A percentile compares a stretch with the other conserved stretches of the same genome.
Conservation (phyloP, 2,797 vertebrate species). For the Crenuchus spilurus region DNA sequence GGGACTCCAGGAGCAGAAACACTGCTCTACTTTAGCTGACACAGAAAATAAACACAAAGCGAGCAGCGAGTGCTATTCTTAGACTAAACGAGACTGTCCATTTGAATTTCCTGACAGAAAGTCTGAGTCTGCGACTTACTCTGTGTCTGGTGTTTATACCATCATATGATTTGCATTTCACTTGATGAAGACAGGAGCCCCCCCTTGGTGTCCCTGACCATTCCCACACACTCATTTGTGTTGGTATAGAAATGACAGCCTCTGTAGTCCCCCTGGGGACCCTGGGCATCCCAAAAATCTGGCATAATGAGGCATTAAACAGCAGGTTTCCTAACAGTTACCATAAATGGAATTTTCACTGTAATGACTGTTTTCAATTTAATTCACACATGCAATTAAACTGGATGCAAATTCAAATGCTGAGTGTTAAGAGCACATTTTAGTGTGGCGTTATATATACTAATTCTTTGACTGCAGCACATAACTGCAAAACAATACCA, state of each 20-base stretch:
- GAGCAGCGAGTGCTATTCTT: no score
- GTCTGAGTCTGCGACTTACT: background rate
- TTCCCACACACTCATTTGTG: constrained; percentile 7
- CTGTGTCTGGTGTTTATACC: constrained; percentile 1
- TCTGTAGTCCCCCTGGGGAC: background rate
- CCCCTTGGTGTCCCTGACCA: constrained; percentile 1
- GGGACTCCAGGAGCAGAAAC: background rate
- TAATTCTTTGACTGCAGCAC: background rate
- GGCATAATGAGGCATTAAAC: background rate
- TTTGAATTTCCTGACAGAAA: no score
- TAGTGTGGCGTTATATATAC: no score
- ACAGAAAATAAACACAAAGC: no score
- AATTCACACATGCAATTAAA: background rate
- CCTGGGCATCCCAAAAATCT: background rate
- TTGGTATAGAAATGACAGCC: background rate
- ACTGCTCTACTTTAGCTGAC: background rate
- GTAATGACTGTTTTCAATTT: background rate
- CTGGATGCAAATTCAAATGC: background rate
- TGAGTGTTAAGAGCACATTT: background rate
- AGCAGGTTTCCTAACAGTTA: background rate
- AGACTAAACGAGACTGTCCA: background rate
- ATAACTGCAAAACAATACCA: background rate
- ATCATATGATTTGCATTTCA: constrained; percentile 16
- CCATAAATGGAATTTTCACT: background rate
- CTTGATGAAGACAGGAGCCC: background rate